Evolutionary conservation across 2,888 invertebrate species (phyloP).

Genomic region (Noctua janthe): DNA sequence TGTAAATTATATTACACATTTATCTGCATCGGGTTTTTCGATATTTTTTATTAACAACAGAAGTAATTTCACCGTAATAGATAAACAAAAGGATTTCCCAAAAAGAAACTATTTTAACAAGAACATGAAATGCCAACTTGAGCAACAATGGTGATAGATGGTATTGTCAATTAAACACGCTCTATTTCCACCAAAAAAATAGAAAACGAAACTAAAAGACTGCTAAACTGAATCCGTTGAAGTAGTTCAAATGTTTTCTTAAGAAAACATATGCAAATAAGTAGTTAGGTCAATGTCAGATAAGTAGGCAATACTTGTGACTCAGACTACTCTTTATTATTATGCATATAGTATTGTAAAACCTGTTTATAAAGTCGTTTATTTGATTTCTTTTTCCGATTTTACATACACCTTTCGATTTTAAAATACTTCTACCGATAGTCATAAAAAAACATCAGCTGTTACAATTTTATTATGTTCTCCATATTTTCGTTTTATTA

Average conservation of each 20-base stretch:
- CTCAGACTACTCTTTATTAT: conserved; percentile 45
- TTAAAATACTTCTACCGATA: conserved; percentile 15
- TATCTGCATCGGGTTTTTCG: not conserved
- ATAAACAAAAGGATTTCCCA: not conserved
- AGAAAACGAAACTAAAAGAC: conserved; percentile 37
- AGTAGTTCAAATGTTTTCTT: conserved; percentile 47
- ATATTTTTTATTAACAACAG: not conserved
- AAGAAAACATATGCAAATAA: conserved; percentile 44
- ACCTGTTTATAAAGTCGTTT: conserved; percentile 49
- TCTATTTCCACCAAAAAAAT: conserved; percentile 33
- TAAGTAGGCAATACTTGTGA: conserved; percentile 42
- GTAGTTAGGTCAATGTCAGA: conserved; percentile 58
- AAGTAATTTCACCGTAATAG: not conserved
- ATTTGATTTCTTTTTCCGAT: conserved; percentile 33
- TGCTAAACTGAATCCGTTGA: conserved; percentile 6
- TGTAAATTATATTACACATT: conserved; percentile 9
- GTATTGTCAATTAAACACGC: conserved; percentile 44
- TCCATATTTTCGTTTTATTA: not conserved
- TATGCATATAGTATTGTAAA: conserved; percentile 35
- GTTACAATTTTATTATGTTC: not conserved
- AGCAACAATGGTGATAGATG: conserved; percentile 24
- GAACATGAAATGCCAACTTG: conserved; percentile 11
- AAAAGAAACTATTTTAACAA: not conserved
- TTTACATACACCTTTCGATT: conserved; percentile 35
- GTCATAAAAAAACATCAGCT: conserved; percentile 6